phyloP scores from a whole-genome alignment of 1,140 invertebrate species.

The Eriocheir sinensis region DNA sequence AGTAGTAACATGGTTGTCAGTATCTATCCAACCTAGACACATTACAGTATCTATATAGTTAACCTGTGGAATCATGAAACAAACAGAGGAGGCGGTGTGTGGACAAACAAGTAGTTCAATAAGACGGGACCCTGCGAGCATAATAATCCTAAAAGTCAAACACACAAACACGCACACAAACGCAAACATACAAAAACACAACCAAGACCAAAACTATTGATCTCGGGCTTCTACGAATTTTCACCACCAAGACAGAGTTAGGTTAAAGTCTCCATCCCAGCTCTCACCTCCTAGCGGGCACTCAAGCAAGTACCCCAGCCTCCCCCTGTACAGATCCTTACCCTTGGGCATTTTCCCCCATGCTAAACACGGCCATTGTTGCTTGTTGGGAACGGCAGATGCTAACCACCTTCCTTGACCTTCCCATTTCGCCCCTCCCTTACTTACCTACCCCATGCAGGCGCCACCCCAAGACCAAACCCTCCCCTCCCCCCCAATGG shows the following conservation, averaged over 20 bases:
- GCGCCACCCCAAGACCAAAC: background rate
- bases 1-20: too few relatives aligned
- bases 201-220: background rate
- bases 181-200: background rate
- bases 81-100: background rate
- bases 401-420: background rate
- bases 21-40: background rate
- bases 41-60: background rate
- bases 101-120: background rate
- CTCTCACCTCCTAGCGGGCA: background rate
- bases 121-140: background rate
- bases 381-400: slow-evolving; percentile 8
- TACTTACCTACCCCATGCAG: background rate
- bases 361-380: slow-evolving; percentile 13
- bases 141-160: too few relatives aligned
- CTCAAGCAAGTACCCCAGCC: background rate
- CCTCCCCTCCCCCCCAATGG: background rate
- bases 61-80: background rate
- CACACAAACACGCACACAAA: too few relatives aligned
- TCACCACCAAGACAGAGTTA: background rate
- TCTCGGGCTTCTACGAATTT: background rate
- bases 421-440: background rate
- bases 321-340: background rate
- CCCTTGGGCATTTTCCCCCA: background rate
- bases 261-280: background rate